Evolutionary conservation across 1,140 invertebrate genomes (phyloP), one percentile per base, ranked within the genome.

Genomic region (Parasteatoda tepidariorum): DNA sequence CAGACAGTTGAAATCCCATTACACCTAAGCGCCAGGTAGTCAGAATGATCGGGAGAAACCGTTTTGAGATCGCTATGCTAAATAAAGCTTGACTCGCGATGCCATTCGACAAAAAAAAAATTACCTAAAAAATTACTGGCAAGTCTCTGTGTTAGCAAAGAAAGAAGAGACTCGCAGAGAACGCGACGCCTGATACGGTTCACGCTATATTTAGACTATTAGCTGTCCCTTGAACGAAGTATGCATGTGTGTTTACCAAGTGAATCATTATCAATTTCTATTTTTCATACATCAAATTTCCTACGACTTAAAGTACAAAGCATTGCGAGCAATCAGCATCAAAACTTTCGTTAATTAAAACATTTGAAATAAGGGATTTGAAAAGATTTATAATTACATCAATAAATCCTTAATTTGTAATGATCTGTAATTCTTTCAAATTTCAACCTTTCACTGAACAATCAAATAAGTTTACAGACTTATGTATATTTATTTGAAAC

Each of bases 21-120:
- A 66, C 61, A 78, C 74, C 74, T 78, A n/a, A 74, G 71, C 59
- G 61, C 66, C 74, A 78, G 74, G 74, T 78, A 78, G 74, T 38
- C 34, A 57, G 24, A 66, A 75, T 24, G 41, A 30, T 24, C 31
- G 24, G 31, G 24, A 9, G 73, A 62, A 75, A 54, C 68, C 34
- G 41, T 57, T 71, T 68, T 48, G 26, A 68, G 34, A 33, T 24
- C 13, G 13, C 7, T 26, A 26, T 22, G 41, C 54, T 75, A 75
- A 75, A 75, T 75, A 75, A 75, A 75, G 59, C 73, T 62, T 41
- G 73, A 75, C 73, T 75, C 57, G 57, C 33, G 73, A 75, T 75
- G 73, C 73, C 73, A 75, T 75, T 75, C 73, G 15, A 31, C 30
- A 34, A 73, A 73, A 30, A n/a, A 73, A 73, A 73, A 73, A 34